Conservation (phyloP, 2,888 invertebrate genomes). For the Epinotia bilunana region DNA sequence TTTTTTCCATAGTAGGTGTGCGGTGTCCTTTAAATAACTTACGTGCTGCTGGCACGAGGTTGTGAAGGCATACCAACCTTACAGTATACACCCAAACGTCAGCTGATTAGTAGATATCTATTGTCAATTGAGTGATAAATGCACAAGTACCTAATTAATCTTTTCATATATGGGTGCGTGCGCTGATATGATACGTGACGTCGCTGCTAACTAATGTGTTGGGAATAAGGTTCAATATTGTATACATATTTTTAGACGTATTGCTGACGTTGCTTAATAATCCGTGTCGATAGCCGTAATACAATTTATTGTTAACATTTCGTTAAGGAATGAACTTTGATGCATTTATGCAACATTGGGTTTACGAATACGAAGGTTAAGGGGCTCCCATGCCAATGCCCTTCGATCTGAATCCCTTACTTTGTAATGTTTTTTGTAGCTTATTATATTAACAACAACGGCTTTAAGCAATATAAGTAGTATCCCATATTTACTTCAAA, state of each 20-base stretch:
- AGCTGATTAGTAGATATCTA: neutral
- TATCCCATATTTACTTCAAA: too few species aligned
- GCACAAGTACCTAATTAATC: conserved; percentile 32
- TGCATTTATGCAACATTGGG: conserved; percentile 14
- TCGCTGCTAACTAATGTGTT: neutral
- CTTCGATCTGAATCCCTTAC: too few species aligned
- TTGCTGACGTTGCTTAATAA: conserved; percentile 31
- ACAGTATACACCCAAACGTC: neutral
- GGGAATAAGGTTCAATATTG: conserved; percentile 7
- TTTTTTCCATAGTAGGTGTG: too few species aligned
- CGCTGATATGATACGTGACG: conserved; percentile 25
- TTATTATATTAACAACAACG: too few species aligned
- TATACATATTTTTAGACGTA: neutral
- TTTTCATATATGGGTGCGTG: conserved; percentile 12
- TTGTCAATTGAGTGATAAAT: conserved; percentile 16
- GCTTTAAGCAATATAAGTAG: too few species aligned
- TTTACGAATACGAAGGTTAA: conserved; percentile 2
- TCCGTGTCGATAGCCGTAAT: conserved; percentile 17
- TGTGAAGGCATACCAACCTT: too few species aligned
- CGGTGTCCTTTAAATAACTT: too few species aligned
- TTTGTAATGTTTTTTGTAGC: too few species aligned
- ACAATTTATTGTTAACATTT: conserved; percentile 27
- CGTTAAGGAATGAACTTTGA: neutral
- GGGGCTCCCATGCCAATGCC: too few species aligned
- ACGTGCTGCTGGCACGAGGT: too few species aligned